Base-by-base conservation (phyloP, 2,888 invertebrate genomes). In the Nymphalis urticae region DNA sequence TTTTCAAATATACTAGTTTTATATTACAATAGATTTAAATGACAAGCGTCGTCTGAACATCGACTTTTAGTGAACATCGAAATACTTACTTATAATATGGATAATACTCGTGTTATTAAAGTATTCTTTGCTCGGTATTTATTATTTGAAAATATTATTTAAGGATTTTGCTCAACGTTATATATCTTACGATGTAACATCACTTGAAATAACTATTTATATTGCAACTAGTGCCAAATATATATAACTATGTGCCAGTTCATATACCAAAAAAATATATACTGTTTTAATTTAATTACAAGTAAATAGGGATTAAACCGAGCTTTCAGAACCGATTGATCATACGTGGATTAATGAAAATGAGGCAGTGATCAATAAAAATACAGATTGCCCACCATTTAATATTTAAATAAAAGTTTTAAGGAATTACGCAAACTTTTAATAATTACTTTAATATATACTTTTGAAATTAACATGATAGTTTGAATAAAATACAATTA, bases 101-200 rank as follows among this genome's bases (percentile, higher is more conserved):
- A 48, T 51, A 60, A 36, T 62, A 60, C 27, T 58, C 62, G 51
- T 32, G 51, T 65, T 9, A 79, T 76, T 78, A 80, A 87, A 89
- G 89, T 90, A 91, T 90, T 90, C 77, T 78, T 84, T 82, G 89
- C 85, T 82, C 87, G 89, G 88, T 91, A 90, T 90, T 90, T 85
- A 77, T 85, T 84, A 77, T 85, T 85, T 80, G 66, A 54, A 69
- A 70, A 82, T 82, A 75, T 83, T 81, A 82, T 80, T 80, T 86
- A 85, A 84, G 80, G 75, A 82, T 83, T 82, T 88, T 89, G 90
- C 90, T 90, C 90, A 89, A 90, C 80, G 77, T 81, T 82, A 83
- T 83, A 83, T 80, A 83, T 84, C 42, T 13, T 85, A 85, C 74
- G 71, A 73, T 84, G 83, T 80, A 78, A 78, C 77, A 77, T 82